Evolutionary conservation across 1,140 invertebrate species (phyloP).

Genomic region (Meloidogyne hapla): DNA sequence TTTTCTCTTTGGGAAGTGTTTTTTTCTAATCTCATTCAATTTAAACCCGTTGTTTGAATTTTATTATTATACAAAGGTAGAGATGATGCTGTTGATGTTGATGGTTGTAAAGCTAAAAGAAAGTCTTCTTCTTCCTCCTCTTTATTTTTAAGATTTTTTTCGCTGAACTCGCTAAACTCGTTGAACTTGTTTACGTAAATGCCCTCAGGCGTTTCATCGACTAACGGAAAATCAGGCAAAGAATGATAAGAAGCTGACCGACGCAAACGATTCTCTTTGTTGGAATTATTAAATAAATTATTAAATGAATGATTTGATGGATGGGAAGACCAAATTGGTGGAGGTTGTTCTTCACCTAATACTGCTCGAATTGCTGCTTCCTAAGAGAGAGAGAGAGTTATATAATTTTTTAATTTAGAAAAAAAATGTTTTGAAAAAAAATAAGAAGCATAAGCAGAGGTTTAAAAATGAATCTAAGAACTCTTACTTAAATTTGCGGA

Average conservation of each 20-base stretch:
- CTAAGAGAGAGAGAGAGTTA: conserved; percentile 34
- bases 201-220: conserved; percentile 39
- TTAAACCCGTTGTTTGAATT: background rate
- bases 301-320: conserved; percentile 1
- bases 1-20: background rate
- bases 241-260: conserved; percentile 60
- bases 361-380: conserved; percentile 55
- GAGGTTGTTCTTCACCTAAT: conserved; percentile 37
- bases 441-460: too few relatives aligned
- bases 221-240: conserved; percentile 56
- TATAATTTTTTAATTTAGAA: background rate
- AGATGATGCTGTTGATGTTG: background rate
- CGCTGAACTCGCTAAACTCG: too few relatives aligned
- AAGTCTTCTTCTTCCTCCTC: too few relatives aligned
- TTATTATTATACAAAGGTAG: too few relatives aligned
- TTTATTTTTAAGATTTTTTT: background rate
- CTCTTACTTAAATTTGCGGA: too few relatives aligned
- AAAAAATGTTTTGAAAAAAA: background rate
- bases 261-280: too few relatives aligned
- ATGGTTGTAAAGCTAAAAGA: too few relatives aligned
- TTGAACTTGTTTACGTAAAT: too few relatives aligned
- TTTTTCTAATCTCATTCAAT: too few relatives aligned
- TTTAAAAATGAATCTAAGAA: too few relatives aligned
- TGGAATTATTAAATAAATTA: too few relatives aligned
- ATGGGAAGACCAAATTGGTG: conserved; percentile 25